phyloP scores from a whole-genome alignment of 92 coral and sea anemone species.

The Porites divaricata region DNA sequence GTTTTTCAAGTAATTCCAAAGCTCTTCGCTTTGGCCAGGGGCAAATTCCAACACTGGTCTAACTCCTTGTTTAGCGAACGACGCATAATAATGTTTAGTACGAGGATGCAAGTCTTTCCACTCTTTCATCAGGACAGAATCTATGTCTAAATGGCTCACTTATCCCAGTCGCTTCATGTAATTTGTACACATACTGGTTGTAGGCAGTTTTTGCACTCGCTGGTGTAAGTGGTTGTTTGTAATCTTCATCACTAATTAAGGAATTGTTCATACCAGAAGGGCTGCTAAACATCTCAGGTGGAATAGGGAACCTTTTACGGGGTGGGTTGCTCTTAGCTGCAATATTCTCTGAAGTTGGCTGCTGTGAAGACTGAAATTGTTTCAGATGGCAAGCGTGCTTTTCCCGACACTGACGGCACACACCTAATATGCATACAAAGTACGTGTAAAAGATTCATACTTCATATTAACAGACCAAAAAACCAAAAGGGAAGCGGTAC shows the following conservation, averaged over 20 bases:
- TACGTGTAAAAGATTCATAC: constrained; percentile 2
- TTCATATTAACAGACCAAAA: constrained; percentile 14
- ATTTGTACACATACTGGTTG: constrained; percentile 12
- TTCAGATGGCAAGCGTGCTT: constrained; percentile 24
- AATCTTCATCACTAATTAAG: constrained; percentile 20
- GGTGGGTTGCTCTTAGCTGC: constrained; percentile 35
- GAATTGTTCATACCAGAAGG: constrained; percentile 11
- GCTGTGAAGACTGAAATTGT: constrained; percentile 22
- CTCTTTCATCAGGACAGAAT: constrained; percentile 28
- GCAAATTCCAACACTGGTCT: constrained; percentile 28
- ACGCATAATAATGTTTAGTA: constrained; percentile 21
- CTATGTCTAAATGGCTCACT: constrained; percentile 28
- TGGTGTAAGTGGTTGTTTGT: constrained; percentile 22
- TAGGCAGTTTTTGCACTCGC: constrained; percentile 35
- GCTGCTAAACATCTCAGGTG: constrained; percentile 35
- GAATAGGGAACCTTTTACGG: constrained; percentile 31
- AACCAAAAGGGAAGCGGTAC: constrained; percentile 24
- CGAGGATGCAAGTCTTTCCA: constrained; percentile 40
- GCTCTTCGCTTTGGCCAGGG: constrained; percentile 15
- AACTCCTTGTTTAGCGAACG: constrained; percentile 20
- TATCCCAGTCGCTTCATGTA: no score
- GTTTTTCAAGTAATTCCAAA: constrained; percentile 14
- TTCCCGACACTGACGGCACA: constrained; percentile 15
- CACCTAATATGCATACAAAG: neutral
- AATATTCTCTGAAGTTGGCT: constrained; percentile 11